phyloP scores from a whole-genome alignment of 2,797 vertebrate genomes.

The Hafferia zeledoni region DNA sequence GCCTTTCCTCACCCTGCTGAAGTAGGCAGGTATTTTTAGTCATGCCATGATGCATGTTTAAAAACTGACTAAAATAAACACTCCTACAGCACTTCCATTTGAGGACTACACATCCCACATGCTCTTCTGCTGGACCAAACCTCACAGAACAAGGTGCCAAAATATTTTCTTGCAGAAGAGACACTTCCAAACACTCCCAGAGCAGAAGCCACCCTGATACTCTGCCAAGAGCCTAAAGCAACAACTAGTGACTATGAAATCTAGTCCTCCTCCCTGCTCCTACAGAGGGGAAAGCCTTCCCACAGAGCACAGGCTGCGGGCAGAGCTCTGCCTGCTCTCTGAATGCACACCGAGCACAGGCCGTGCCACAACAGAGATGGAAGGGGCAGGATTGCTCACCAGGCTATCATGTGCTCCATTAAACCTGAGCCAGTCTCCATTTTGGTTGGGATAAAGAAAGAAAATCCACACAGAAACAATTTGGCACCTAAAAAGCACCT shows the following conservation, averaged over 20 bases:
- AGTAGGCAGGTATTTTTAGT: conserved; percentile 42
- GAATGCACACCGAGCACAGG: neutral
- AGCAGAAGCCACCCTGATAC: neutral
- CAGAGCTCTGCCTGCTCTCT: neutral
- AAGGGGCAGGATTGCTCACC: neutral
- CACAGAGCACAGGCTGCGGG: neutral
- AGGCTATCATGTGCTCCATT: neutral
- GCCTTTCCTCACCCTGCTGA: neutral
- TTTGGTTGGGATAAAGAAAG: neutral
- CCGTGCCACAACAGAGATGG: fast-evolving
- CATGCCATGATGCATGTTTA: conserved; percentile 10
- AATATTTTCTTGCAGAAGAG: conserved; percentile 10
- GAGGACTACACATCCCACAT: neutral
- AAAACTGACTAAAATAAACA: conserved; percentile 58
- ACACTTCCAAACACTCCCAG: neutral
- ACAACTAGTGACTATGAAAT: neutral
- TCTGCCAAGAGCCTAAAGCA: conserved; percentile 22
- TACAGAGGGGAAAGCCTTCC: neutral
- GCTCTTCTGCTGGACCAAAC: conserved; percentile 29
- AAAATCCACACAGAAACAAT: neutral
- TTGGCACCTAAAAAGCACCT: neutral
- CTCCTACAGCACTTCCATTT: conserved; percentile 50
- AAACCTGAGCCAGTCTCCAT: neutral
- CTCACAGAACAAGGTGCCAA: neutral
- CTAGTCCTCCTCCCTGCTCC: neutral